These are phyloP conservation scores for Spatula versicolor DNA, from an alignment of 2,797 vertebrate genomes.

Conservation along the genomic window DNA sequence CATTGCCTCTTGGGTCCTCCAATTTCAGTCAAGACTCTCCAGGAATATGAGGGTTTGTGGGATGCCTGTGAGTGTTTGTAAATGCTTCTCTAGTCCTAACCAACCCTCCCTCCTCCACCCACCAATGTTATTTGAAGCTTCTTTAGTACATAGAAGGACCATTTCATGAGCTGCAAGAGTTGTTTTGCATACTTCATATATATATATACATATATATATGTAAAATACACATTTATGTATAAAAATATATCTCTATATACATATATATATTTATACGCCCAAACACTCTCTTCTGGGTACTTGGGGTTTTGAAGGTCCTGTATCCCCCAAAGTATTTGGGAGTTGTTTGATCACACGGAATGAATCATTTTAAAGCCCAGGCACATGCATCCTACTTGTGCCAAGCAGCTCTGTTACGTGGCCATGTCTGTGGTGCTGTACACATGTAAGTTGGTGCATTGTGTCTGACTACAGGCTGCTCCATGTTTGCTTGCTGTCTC, in stretches of 20 bases:
- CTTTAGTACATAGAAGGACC: background rate
- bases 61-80: background rate
- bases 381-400: background rate
- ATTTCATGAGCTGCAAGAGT: background rate
- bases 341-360: background rate
- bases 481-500: background rate
- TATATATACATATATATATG: no score
- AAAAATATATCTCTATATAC: no score
- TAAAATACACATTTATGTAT: no score
- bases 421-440: background rate
- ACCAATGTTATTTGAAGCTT: background rate
- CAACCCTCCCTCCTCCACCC: background rate
- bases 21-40: background rate
- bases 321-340: background rate
- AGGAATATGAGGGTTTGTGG: background rate
- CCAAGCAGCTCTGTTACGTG: fast-evolving
- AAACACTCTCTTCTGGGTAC: background rate
- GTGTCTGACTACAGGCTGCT: fast-evolving
- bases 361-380: background rate
- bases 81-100: background rate
- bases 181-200: background rate
- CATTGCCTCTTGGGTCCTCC: background rate
- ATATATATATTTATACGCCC: no score
- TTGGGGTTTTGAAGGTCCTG: background rate
- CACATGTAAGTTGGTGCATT: fast-evolving